Evolutionary conservation across 64 coral and sea anemone genomes (phyloP).

Genomic region (Actinia tenebrosa): DNA sequence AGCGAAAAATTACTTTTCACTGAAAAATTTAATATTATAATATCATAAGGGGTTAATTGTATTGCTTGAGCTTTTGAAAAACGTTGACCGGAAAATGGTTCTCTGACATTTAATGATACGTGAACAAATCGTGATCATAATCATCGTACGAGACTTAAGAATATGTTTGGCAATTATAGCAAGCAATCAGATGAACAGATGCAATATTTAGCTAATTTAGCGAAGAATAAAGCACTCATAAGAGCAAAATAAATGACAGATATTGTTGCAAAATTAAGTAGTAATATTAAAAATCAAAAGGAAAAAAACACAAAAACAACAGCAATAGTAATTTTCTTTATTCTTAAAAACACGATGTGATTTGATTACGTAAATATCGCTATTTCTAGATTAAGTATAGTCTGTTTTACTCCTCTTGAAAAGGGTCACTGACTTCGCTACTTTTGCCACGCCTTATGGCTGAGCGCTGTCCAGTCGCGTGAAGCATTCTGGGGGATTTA

Average conservation of each 20-base stretch:
- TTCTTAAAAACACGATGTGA: background rate
- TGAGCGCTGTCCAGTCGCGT: background rate
- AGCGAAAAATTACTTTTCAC: too few relatives aligned
- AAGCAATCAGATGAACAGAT: background rate
- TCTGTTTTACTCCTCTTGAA: background rate
- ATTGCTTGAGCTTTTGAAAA: too few relatives aligned
- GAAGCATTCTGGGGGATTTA: conserved; percentile 4
- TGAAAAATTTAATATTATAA: too few relatives aligned
- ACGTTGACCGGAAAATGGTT: too few relatives aligned
- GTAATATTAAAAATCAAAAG: background rate
- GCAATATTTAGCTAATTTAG: background rate
- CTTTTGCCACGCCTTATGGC: background rate
- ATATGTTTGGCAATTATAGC: background rate
- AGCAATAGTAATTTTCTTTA: background rate
- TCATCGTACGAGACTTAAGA: background rate
- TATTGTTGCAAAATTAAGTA: background rate
- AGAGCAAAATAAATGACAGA: background rate
- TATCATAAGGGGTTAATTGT: too few relatives aligned
- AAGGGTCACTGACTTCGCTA: conserved; percentile 8
- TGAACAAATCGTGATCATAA: background rate
- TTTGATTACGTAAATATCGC: background rate
- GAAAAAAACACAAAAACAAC: background rate
- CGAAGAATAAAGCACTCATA: background rate
- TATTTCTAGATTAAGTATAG: background rate
- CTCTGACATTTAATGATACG: too few relatives aligned